Base-by-base conservation (phyloP, 2,113 vertebrate genomes). In the Alces alces region DNA sequence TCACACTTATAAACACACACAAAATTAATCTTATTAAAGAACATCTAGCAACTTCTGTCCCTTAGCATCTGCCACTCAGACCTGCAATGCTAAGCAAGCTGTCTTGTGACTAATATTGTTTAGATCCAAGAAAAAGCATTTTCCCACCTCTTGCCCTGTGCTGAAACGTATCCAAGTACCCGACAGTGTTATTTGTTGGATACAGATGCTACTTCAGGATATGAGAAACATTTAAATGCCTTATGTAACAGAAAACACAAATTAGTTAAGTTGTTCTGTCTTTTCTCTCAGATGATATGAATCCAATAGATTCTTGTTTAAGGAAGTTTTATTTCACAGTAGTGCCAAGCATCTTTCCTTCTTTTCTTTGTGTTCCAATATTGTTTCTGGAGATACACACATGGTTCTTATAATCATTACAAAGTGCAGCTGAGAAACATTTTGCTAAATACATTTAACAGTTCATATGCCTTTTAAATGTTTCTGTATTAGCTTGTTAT, bases 201-300 rank as follows among this genome's bases (percentile, higher is more conserved):
- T n/a, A 89, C 21, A 61, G 58, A 85, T 12, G 55, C 27, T 89
- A 39, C 30, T 85, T 76, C 33, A 92, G 54, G n/a, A 36, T 73
- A 7, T 82, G 17, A 19, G 23, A 52, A 84, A 92, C 28, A 82
- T 64, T 86, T 92, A 28, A 89, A 33, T 89, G 39, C 19, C 64
- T 89, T 82, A 86, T 82, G 79, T 92, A 95, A 82, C 28, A 86
- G 17, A 33, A 82, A 43, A 33, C 50, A 80, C 45, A 90, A 86
- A 91, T 91, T 93, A 86, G 76, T 88, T 89, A 91, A 83, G 39
- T 85, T 88, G 39, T 93, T 95, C 39, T 52, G 11, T 86, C 21
- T 86, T 94, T 86, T 96, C 27, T 28, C 60, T 82, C 84, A 93
- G 78, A 92, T 58, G 84, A 13, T 54, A 73, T 73, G 66, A 94